Conservation (phyloP, 2,113 vertebrate species). For the Lamprologus ornatipinnis region DNA sequence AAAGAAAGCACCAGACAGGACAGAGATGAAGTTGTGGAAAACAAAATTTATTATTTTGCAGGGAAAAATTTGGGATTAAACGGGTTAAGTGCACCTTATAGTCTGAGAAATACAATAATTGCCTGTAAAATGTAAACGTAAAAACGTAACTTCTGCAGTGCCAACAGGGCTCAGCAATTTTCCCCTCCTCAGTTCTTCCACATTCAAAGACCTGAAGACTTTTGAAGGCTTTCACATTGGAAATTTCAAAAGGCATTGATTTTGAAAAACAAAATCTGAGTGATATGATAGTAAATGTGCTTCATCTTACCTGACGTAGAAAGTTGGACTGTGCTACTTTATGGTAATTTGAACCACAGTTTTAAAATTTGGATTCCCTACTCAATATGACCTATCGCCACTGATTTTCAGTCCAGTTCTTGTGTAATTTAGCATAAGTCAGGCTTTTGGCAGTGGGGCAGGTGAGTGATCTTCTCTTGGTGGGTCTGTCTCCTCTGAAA, state of each 20-base stretch:
- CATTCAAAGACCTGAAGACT: neutral
- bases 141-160: neutral
- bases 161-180: neutral
- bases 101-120: neutral
- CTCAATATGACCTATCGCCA: neutral
- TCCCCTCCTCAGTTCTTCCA: neutral
- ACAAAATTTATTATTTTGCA: neutral
- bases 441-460: neutral
- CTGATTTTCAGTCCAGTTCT: neutral
- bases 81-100: fast-evolving
- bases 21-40: neutral
- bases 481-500: neutral
- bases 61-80: neutral
- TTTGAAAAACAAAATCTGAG: neutral
- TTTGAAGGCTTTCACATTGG: neutral
- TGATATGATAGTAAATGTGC: neutral
- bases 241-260: neutral
- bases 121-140: neutral
- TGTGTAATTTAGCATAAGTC: neutral
- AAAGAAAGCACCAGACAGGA: neutral
- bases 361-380: neutral
- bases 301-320: neutral
- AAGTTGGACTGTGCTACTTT: neutral
- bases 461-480: neutral
- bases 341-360: neutral